Percentiles rank a stretch among this genome's conserved stretches.
phyloP scores from a whole-genome alignment of 2,113 vertebrate species.

The Gobius niger region DNA sequence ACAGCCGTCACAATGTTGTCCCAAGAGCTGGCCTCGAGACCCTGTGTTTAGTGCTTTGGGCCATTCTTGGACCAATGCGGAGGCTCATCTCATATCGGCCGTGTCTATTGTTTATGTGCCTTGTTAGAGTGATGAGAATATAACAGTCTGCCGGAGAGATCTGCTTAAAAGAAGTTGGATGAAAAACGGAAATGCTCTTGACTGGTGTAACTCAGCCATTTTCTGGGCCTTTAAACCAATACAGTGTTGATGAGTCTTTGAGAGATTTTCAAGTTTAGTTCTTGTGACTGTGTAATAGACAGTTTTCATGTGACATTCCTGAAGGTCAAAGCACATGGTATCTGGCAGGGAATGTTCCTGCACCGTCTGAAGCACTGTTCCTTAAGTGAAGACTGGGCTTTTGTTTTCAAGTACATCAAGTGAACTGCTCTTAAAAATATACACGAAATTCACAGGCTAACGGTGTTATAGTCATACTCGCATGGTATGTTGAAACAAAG shows the following conservation, averaged over 20 bases:
- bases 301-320: no score
- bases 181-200: constrained; percentile 5
- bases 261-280: constrained; percentile 26
- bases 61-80: constrained; percentile 38
- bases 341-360: no score
- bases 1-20: constrained; percentile 27
- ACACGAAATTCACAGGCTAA: no score
- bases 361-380: no score
- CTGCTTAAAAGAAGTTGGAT: constrained; percentile 57
- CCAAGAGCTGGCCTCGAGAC: constrained; percentile 38
- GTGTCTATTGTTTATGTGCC: constrained; percentile 31
- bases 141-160: constrained; percentile 54
- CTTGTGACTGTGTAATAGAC: background rate
- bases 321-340: no score
- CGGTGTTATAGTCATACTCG: no score
- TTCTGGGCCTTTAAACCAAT: constrained; percentile 19
- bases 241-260: constrained; percentile 34
- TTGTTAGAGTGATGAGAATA: constrained; percentile 56
- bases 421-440: no score
- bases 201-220: no score
- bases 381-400: no score
- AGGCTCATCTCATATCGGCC: constrained; percentile 39
- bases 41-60: constrained; percentile 34
- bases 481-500: no score
- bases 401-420: no score